Evolutionary conservation across 2,797 vertebrate genomes (phyloP).

Genomic region (Aselliscus stoliczkanus): DNA sequence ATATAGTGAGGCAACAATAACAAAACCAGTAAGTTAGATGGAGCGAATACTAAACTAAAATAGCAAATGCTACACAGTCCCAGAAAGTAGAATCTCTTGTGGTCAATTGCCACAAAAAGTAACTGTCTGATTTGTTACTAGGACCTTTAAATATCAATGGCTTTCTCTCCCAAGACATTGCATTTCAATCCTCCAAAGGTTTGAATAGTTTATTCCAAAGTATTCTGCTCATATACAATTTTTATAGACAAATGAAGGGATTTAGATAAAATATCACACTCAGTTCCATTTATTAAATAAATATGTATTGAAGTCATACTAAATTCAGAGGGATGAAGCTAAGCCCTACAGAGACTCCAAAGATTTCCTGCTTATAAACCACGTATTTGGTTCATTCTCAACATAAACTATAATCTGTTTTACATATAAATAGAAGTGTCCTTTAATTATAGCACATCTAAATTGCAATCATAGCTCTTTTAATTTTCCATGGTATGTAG

Average conservation of each 20-base stretch:
- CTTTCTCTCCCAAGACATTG: neutral
- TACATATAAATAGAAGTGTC: constrained; percentile 3
- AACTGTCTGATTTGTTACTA: neutral
- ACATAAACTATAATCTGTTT: neutral
- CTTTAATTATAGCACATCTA: neutral
- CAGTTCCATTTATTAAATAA: constrained; percentile 23
- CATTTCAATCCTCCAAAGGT: neutral
- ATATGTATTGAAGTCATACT: neutral
- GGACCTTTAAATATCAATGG: constrained; percentile 15
- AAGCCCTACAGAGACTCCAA: neutral
- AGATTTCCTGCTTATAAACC: neutral
- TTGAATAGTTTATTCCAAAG: constrained; percentile 10
- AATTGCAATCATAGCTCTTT: neutral
- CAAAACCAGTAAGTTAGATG: neutral
- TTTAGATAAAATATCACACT: constrained; percentile 28
- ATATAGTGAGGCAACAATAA: neutral
- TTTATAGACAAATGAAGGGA: constrained; percentile 9
- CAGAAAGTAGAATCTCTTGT: neutral
- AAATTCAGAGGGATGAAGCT: neutral
- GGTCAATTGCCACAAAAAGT: neutral
- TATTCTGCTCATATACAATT: constrained; percentile 28
- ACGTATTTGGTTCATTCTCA: neutral
- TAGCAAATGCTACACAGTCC: neutral
- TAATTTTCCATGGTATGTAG: neutral
- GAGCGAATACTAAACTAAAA: neutral